A percentile compares a stretch with the other conserved stretches of the same genome.
Conservation (phyloP, 2,888 invertebrate genomes). For the Calliopum simillimum region DNA sequence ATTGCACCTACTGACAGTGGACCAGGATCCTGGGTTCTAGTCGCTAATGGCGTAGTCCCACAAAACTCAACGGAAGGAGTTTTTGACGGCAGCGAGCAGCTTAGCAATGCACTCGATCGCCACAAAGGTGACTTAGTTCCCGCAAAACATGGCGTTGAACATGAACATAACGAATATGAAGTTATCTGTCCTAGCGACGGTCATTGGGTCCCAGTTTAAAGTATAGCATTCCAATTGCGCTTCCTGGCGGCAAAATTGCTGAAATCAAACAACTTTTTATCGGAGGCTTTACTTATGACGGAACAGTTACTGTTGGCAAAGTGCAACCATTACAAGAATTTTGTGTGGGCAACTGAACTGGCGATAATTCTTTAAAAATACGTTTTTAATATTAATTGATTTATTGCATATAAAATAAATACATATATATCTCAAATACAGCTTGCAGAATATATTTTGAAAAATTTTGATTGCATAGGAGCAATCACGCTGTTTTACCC, state of each 20-base stretch:
- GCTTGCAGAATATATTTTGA: too few relatives aligned
- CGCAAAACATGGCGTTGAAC: slow-evolving; percentile 81
- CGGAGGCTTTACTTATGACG: slow-evolving; percentile 83
- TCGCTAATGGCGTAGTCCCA: slow-evolving; percentile 75
- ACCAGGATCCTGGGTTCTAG: slow-evolving; percentile 72
- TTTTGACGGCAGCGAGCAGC: slow-evolving; percentile 70
- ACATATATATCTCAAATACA: too few relatives aligned
- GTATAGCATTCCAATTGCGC: slow-evolving; percentile 76
- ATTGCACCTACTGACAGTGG: slow-evolving; percentile 56
- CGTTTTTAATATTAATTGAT: too few relatives aligned
- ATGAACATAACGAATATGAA: slow-evolving; percentile 77
- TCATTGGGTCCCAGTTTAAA: slow-evolving; percentile 75
- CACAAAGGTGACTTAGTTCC: slow-evolving; percentile 82
- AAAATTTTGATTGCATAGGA: too few relatives aligned
- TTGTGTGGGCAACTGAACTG: background rate
- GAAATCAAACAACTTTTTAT: slow-evolving; percentile 84
- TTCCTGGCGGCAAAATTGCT: slow-evolving; percentile 79
- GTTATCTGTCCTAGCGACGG: slow-evolving; percentile 72
- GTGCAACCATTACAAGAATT: slow-evolving; percentile 81
- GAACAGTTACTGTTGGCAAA: slow-evolving; percentile 82
- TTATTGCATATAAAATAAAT: too few relatives aligned
- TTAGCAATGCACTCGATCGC: slow-evolving; percentile 76
- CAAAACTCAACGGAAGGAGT: slow-evolving; percentile 79
- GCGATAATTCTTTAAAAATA: too few relatives aligned
- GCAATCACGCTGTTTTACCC: too few relatives aligned